Base-by-base conservation (phyloP, 1,140 invertebrate species). In the Drosophila arawakana region DNA sequence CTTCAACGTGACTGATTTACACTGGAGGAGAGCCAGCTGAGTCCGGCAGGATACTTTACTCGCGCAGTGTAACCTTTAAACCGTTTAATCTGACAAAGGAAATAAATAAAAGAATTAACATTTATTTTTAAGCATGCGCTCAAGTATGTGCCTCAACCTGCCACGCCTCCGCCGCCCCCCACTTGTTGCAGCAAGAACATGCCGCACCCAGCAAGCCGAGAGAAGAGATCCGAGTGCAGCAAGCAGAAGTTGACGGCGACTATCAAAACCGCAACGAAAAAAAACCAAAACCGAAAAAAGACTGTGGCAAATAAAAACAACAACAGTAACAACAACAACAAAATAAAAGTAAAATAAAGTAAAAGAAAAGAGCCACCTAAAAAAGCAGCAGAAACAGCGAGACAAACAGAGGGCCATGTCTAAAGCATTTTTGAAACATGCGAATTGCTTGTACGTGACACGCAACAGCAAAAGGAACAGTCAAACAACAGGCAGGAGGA, bases 361-460 rank as follows among this genome's bases (percentile, higher is more conserved):
- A 30, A 30, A 30, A 30, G 25, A 30, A 30, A 30, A 30, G 25
- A 73, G 58, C 43, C 69, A 65, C 69, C 65, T 55, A 67, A 66
- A 67, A 49, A 8, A 39, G 8, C 37, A 41, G 11, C 1, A 41
- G 10, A 41, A 41, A n/a, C 41, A 80, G 50, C 65, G 44, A 41
- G 68, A 52, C 39, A 61, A 70, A 88, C 70, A 82, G 71, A 84
- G 73, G 73, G 85, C 80, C 86, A 86, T 86, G 82, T 90, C 77
- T 58, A 50, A 89, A 81, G 88, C 81, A 91, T 91, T 91, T 89
- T 91, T 90, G 82, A 90, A 91, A 91, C 88, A 91, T 91, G 88
- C 88, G 88, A 91, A 91, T 91, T 91, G 88, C 80, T 91, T 91
- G 88, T 91, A 91, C 88, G 88, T 91, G 88, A 91, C 88, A 91